These are phyloP conservation scores for Plagodis dolabraria DNA, from an alignment of 2,888 invertebrate genomes.

Conservation along the genomic window DNA sequence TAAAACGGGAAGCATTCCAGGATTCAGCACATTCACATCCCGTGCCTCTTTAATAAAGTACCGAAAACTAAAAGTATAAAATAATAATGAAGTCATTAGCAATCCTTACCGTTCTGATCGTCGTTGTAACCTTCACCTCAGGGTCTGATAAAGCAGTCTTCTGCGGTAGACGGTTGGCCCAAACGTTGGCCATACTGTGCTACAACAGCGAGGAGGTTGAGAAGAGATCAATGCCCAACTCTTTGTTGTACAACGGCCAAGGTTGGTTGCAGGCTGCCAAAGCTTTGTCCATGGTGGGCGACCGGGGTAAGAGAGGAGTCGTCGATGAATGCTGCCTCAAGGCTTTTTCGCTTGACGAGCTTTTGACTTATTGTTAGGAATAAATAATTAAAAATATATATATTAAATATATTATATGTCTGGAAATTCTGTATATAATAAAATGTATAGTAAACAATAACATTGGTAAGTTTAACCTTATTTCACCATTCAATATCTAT, in stretches of 20 bases:
- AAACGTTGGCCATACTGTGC: no score
- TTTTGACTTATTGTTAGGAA: slow-evolving; percentile 5
- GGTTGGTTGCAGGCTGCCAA: no score
- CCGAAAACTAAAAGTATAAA: not conserved
- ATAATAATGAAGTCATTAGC: not conserved
- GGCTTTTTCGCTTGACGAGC: slow-evolving; percentile 5
- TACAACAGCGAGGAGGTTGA: no score
- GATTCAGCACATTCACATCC: not conserved
- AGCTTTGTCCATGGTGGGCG: no score
- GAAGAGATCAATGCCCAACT: no score
- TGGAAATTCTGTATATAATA: not conserved
- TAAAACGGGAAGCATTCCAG: not conserved
- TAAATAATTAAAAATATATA: no score
- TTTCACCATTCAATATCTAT: no score
- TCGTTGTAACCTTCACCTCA: not conserved
- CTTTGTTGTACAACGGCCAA: no score
- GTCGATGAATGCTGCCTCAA: slow-evolving; percentile 12
- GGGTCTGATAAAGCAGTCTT: not conserved
- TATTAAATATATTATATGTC: no score
- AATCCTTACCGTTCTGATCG: not conserved
- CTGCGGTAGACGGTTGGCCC: no score
- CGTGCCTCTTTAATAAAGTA: not conserved
- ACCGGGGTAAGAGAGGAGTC: slow-evolving; percentile 1
- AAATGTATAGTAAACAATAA: no score
- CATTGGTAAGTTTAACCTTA: no score